Evolutionary conservation across 2,113 vertebrate species (phyloP), one percentile per base, ranked within the genome.

Genomic region (Chloroceryle aenea): DNA sequence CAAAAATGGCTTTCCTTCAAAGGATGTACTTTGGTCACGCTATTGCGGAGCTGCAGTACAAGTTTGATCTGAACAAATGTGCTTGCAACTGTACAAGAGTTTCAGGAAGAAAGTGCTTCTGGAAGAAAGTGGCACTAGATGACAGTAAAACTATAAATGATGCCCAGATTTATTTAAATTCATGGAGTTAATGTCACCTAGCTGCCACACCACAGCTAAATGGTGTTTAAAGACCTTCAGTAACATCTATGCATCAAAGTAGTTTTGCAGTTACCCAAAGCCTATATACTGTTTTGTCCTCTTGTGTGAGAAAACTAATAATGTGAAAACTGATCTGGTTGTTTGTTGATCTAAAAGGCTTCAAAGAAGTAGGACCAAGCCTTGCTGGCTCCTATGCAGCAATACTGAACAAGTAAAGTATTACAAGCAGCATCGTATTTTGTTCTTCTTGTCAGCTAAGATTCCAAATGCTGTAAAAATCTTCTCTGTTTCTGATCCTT

Each of bases 381-480:
- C 73, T 40, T 40, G 73, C 78, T 83, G 58, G 56, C 11, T 64
- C 59, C 48, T 56, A 20, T 32, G 40, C 59, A 48, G 48, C 16
- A 32, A 58, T 10, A 21, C 80, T 45, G 72, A 77, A 29, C 68
- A 77, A 73, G 9, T 26, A 5, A 62, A 32, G 13, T 1, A 1
- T 55, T 84, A 59, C 52, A 81, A 10, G 47, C 52, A 71, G 61
- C 55, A 9, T 32, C 0, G 0, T 45, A 3, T 55, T 84, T 78
- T 67, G 61, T 36, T 89, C 6, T 47, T 42, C 45, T 77, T 77
- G 50, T 91, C 84, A 77, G 68, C 47, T 64, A 5, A 12, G 1
- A 7, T 42, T 88, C 73, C 73, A 86, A 91, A 71, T 8, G 71
- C 56, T 89, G 30, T 69, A 53, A 66, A 92, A 86, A 32, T 67